These are phyloP conservation scores for Odontesthes bonariensis DNA, from an alignment of 2,113 vertebrate species.

Conservation along the genomic window DNA sequence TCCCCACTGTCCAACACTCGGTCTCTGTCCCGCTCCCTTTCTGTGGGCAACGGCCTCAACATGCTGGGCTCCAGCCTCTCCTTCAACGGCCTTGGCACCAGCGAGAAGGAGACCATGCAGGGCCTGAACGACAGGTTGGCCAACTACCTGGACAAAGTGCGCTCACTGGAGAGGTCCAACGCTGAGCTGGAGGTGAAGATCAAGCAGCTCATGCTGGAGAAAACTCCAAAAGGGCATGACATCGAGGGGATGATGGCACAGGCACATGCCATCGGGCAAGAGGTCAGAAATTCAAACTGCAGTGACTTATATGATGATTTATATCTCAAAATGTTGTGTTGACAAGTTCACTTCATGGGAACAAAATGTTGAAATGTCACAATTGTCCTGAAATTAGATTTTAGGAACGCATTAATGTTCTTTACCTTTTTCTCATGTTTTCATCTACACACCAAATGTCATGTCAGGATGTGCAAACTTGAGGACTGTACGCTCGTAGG, in stretches of 20 bases:
- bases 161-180: constrained; percentile 84
- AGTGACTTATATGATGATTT: background rate
- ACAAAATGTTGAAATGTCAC: background rate
- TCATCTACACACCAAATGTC: no score
- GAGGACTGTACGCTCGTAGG: no score
- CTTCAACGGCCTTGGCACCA: constrained; percentile 68
- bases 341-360: background rate
- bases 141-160: constrained; percentile 85
- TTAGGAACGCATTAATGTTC: no score
- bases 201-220: constrained; percentile 85
- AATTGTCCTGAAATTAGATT: no score
- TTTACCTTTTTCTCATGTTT: background rate
- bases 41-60: constrained; percentile 82
- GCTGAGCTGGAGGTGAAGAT: constrained; percentile 85
- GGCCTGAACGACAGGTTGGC: constrained; percentile 90
- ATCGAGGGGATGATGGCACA: constrained; percentile 79
- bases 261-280: constrained; percentile 82
- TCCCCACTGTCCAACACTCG: constrained; percentile 58
- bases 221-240: constrained; percentile 68
- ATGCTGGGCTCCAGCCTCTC: constrained; percentile 68
- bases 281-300: constrained; percentile 69
- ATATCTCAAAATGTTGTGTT: background rate
- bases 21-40: constrained; percentile 76
- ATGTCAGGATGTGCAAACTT: no score
- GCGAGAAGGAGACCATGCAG: constrained; percentile 92